Percentiles rank a stretch among this genome's conserved stretches.
These are phyloP conservation scores for Malacosoma neustria DNA, from an alignment of 2,888 invertebrate species.

Conservation along the genomic window DNA sequence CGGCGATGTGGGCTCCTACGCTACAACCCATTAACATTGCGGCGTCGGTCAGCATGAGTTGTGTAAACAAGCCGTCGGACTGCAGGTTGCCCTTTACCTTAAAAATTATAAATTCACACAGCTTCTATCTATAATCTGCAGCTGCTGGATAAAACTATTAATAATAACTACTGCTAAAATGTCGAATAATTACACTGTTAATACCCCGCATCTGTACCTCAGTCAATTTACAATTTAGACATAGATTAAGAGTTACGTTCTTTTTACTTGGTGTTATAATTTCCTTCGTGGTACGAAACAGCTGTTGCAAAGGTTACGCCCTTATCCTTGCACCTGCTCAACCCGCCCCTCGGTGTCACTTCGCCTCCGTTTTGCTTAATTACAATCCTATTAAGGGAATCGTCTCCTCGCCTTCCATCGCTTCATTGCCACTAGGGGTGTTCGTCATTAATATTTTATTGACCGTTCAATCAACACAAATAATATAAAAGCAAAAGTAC, in stretches of 20 bases:
- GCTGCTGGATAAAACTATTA: conserved; percentile 28
- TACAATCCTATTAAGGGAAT: conserved; percentile 58
- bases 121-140: conserved; percentile 21
- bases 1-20: conserved; percentile 45
- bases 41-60: conserved; percentile 29
- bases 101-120: conserved; percentile 32
- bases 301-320: conserved; percentile 67
- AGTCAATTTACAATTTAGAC: conserved; percentile 36
- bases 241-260: conserved; percentile 41
- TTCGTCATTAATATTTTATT: too few relatives aligned
- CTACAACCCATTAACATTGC: conserved; percentile 50
- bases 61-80: conserved; percentile 26
- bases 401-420: conserved; percentile 34
- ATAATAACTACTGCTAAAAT: conserved; percentile 18
- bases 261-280: conserved; percentile 39
- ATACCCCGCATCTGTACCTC: conserved; percentile 25
- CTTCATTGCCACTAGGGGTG: conserved; percentile 35
- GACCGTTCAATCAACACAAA: too few relatives aligned
- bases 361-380: conserved; percentile 43
- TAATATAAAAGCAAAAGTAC: too few relatives aligned
- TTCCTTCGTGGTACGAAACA: conserved; percentile 51
- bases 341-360: conserved; percentile 28
- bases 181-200: conserved; percentile 12
- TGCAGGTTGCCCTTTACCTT: conserved; percentile 26
- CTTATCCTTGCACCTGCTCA: conserved; percentile 60